Conservation (phyloP, 1,140 invertebrate species). For the Drosophila repleta region DNA sequence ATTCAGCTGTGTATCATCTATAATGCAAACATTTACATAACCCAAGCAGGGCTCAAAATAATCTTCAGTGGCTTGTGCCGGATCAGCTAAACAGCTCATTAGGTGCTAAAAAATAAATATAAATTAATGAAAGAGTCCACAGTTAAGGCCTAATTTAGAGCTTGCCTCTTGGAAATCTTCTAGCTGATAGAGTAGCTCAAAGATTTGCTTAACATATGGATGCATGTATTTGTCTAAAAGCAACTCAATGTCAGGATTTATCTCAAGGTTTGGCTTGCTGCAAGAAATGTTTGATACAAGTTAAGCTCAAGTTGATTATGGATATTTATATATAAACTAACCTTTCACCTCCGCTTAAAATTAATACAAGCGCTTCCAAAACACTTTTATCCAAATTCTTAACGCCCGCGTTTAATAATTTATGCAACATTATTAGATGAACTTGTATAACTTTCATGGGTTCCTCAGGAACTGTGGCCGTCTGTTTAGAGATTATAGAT, state of each 20-base stretch:
- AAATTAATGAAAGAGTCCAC: not conserved
- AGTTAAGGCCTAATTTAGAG: not conserved
- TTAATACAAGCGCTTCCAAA: conserved; percentile 18
- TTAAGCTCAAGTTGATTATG: not conserved
- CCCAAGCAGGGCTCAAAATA: conserved; percentile 39
- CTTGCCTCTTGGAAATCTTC: conserved; percentile 51
- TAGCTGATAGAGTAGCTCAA: conserved; percentile 39
- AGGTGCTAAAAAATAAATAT: conserved; percentile 22
- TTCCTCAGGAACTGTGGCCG: not conserved
- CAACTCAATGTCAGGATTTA: conserved; percentile 5
- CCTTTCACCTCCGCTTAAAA: conserved; percentile 36
- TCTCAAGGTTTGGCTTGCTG: conserved; percentile 15
- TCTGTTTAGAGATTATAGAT: too few relatives aligned
- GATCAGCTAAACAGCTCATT: not conserved
- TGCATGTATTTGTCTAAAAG: conserved; percentile 38
- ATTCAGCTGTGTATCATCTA: conserved; percentile 16
- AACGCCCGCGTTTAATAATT: conserved; percentile 35
- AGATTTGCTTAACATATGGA: conserved; percentile 30
- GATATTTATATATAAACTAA: conserved; percentile 9
- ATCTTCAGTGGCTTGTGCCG: not conserved
- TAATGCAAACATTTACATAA: conserved; percentile 35
- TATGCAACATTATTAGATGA: conserved; percentile 47
- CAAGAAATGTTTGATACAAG: not conserved
- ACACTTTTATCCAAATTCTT: conserved; percentile 19
- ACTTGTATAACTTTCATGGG: conserved; percentile 24